Evolutionary conservation across 2,113 vertebrate species (phyloP), one percentile per base, ranked within the genome.

Genomic region (Podiceps cristatus): DNA sequence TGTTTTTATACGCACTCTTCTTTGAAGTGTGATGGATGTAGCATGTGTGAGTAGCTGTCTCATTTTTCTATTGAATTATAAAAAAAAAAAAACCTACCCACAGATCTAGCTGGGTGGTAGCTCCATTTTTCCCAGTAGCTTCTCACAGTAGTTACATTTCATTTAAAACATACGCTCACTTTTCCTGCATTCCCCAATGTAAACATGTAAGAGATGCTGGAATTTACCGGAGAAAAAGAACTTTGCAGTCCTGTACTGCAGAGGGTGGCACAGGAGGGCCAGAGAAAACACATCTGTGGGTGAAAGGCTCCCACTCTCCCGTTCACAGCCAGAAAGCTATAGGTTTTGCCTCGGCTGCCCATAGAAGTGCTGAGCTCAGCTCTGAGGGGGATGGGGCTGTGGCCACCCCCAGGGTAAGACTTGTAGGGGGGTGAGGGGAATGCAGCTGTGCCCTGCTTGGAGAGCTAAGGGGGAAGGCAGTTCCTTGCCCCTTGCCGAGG

Each of bases 31-130:
- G 94, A 96, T 97, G 79, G 92, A 76, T 96, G 73, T 94, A 92
- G 82, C 75, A 95, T 86, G 82, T 90, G 93, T 78, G 88, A 89
- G 88, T 88, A 93, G 81, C 69, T 68, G 86, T 95, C 95, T 96
- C 95, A 84, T 91, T 96, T 97, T 96, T 79, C 92, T 89, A 92
- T 52, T 92, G 73, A 96, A 96, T 97, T 96, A 93, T 91, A 74
- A 60, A 90, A 93, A 81, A 87, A 16, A 37, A 37, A 37, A 37
- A 37, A 37, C 2, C 33, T 83, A 60, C 55, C 74, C 86, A 67
- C 81, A 94, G 63, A 90, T 96, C 93, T 94, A 76, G n/a, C 73
- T 97, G 83, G 82, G 86, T 96, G 84, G 95, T 77, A 79, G 90
- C 50, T 87, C 93, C 58, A 73, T 95, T 94, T 97, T 96, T 92